Base-by-base conservation (phyloP, 2,797 vertebrate genomes). In the Chlorospingus semifuscus region DNA sequence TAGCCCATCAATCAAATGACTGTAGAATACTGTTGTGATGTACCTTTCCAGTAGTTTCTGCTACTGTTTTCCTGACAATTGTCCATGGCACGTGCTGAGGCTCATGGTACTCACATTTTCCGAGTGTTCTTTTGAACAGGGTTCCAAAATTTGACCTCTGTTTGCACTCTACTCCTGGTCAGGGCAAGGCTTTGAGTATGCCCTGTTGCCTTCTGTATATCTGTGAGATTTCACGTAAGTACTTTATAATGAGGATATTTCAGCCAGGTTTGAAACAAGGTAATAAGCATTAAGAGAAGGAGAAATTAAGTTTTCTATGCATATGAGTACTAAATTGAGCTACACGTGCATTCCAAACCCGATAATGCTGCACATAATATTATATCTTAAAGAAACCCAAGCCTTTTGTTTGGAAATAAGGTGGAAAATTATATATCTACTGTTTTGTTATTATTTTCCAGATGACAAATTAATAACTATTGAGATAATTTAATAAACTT, bases 401-500 rank as follows among this genome's bases (percentile, higher is more conserved):
- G 4, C 1, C 10, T 59, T 87, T 84, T 66, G 1, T 13, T 56
- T 82, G 44, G 42, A 87, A 89, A 85, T 57, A 34, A 36, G 30
- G 7, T 32, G 70, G 39, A 87, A 41, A 77, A 17, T 37, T 3
- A n/a, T 37, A 52, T 26, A 50, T 32, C 5, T 0, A 2, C 8
- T 7, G 16, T 46, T 55, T 49, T 9, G 5, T 56, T 63, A 34
- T 72, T 59, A 34, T 52, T 86, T 82, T 91, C 15, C 37, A 42
- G 46, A 27, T 64, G 36, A 39, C 5, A 44, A 29, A 65, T 52
- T n/a, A 63, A 29, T 47, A 75, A 60, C 37, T 77, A 85, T 74
- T 90, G 18, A 39, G 61, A 71, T 24, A 32, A 50, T 91, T 93
- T 57, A 87, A 81, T 71, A 90, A 89, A 55, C 23, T 64, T 77